Conservation (phyloP, 2,888 invertebrate species). For the Parasteatoda lunata region DNA sequence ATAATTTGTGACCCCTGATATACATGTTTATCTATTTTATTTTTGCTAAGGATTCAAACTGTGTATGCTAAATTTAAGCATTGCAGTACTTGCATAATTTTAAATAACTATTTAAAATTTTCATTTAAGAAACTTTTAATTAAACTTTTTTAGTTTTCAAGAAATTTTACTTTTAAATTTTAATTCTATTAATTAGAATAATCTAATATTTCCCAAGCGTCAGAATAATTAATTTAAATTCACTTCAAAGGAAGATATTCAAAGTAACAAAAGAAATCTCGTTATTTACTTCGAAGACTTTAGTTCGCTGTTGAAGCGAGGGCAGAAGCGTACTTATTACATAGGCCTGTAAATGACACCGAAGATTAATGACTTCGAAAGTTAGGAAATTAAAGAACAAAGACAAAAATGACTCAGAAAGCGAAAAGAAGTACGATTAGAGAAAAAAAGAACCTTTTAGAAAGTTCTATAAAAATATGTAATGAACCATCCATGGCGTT, state of each 20-base stretch:
- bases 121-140: too few species aligned
- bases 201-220: too few species aligned
- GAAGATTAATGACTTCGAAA: slow-evolving; percentile 51
- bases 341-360: slow-evolving; percentile 56
- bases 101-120: too few species aligned
- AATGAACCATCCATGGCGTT: slow-evolving; percentile 43
- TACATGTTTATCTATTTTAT: too few species aligned
- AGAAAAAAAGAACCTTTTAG: slow-evolving; percentile 27
- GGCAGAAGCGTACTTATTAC: slow-evolving; percentile 12
- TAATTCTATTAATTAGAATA: too few species aligned
- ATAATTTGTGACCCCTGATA: too few species aligned
- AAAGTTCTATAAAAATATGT: slow-evolving; percentile 56
- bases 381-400: slow-evolving; percentile 65
- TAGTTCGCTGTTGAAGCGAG: not conserved
- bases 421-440: slow-evolving; percentile 14
- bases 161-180: too few species aligned
- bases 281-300: slow-evolving; percentile 3
- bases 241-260: not conserved
- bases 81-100: too few species aligned
- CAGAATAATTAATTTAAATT: too few species aligned
- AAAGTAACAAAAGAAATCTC: not conserved
- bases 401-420: slow-evolving; percentile 50
- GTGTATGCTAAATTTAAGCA: too few species aligned
- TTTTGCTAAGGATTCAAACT: too few species aligned
- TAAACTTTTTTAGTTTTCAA: too few species aligned